A percentile compares a stretch with the other conserved stretches of the same genome.
These are phyloP conservation scores for Martes martes DNA, from an alignment of 2,113 vertebrate species.

Conservation along the genomic window DNA sequence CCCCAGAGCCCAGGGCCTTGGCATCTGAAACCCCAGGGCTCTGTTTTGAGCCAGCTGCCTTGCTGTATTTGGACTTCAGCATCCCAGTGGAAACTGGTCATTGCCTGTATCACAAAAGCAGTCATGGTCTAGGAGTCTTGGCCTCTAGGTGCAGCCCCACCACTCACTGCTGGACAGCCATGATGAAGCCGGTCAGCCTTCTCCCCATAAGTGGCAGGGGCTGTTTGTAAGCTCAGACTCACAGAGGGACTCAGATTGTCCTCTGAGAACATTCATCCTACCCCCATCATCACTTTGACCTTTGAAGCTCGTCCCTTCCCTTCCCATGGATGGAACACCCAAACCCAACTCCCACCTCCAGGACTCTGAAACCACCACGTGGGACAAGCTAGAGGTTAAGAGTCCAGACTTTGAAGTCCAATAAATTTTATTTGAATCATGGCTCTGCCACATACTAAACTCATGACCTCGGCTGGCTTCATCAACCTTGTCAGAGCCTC, in stretches of 20 bases:
- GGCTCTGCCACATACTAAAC: background rate
- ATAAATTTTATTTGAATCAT: background rate
- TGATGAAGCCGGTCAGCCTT: background rate
- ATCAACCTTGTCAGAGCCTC: background rate
- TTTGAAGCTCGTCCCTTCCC: background rate
- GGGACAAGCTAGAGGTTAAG: background rate
- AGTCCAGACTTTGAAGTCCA: background rate
- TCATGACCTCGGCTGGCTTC: background rate
- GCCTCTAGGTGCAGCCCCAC: accelerated
- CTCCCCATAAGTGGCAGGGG: no score
- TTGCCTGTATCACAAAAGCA: accelerated
- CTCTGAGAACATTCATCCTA: background rate
- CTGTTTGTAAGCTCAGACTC: background rate
- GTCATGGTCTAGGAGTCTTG: background rate
- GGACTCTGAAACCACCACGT: background rate
- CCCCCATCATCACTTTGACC: background rate
- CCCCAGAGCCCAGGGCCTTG: background rate
- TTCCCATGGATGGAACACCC: background rate
- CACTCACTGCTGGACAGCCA: accelerated
- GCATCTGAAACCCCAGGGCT: background rate
- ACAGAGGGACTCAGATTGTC: background rate
- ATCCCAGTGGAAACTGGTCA: no score
- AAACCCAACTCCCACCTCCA: background rate
- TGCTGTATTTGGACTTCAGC: background rate
- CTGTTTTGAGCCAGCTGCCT: background rate